Evolutionary conservation across 1,140 invertebrate species (phyloP).

Genomic region (Tribolium madens): DNA sequence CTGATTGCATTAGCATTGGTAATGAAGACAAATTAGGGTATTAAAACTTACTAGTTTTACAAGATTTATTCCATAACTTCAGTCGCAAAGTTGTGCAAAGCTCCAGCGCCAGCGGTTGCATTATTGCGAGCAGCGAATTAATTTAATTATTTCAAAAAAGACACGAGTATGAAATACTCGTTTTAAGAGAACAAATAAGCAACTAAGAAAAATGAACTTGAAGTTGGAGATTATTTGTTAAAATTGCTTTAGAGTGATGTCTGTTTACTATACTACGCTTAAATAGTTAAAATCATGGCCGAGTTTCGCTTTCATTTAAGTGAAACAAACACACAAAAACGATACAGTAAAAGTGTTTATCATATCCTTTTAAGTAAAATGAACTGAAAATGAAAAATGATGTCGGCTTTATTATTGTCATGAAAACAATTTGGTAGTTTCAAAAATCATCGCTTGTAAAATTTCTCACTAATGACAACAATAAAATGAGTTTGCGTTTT

Average conservation of each 20-base stretch:
- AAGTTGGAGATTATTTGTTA: not conserved
- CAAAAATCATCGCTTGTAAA: not conserved
- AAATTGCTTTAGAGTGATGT: not conserved
- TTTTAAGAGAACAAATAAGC: too few species aligned
- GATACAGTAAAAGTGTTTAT: not conserved
- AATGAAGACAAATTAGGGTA: conserved; percentile 60
- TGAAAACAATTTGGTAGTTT: conserved; percentile 6
- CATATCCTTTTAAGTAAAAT: not conserved
- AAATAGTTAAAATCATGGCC: not conserved
- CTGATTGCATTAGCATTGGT: conserved; percentile 58
- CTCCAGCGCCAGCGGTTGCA: too few species aligned
- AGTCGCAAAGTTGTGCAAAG: conserved; percentile 44
- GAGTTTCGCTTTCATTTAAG: not conserved
- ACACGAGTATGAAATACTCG: too few species aligned
- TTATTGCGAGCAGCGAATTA: not conserved
- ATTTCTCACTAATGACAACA: conserved; percentile 14
- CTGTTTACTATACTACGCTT: not conserved
- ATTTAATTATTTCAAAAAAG: not conserved
- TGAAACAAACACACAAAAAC: not conserved
- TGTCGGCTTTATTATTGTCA: not conserved
- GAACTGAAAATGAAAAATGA: not conserved
- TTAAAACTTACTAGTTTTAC: conserved; percentile 57
- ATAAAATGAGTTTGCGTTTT: not conserved
- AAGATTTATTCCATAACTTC: conserved; percentile 57
- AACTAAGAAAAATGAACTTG: too few species aligned